phyloP scores from a whole-genome alignment of 2,888 invertebrate genomes.

The Desoria tigrina region DNA sequence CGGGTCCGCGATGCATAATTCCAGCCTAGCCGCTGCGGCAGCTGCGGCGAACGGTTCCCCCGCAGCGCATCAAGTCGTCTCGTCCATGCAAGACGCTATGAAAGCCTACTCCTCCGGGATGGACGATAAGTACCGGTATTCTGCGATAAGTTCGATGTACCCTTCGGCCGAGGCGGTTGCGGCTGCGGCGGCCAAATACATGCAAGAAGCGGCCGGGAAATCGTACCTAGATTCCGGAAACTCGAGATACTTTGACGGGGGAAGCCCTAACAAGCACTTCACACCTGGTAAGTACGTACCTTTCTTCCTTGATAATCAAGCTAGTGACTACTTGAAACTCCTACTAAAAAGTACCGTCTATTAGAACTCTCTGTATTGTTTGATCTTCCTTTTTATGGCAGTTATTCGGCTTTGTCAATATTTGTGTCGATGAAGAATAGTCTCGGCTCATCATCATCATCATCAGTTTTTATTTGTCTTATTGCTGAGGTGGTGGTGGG shows the following conservation, averaged over 20 bases:
- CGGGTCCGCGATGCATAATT: constrained; percentile 51
- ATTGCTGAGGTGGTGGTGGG: background rate
- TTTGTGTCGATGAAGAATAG: constrained; percentile 10
- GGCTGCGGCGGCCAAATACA: constrained; percentile 50
- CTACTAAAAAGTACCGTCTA: background rate
- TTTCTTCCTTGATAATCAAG: constrained; percentile 13
- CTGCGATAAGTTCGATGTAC: constrained; percentile 51
- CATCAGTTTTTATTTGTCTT: constrained; percentile 12
- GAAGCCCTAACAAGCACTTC: constrained; percentile 53
- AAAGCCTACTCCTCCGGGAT: constrained; percentile 53
- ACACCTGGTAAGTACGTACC: constrained; percentile 53
- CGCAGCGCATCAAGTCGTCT: constrained; percentile 50
- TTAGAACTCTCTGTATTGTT: background rate
- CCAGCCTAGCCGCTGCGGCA: constrained; percentile 52
- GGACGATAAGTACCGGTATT: constrained; percentile 54
- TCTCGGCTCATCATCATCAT: constrained; percentile 12
- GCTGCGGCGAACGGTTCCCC: constrained; percentile 51
- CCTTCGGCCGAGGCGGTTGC: constrained; percentile 50
- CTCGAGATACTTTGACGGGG: constrained; percentile 52
- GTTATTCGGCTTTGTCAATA: constrained; percentile 10
- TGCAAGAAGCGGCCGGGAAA: constrained; percentile 50
- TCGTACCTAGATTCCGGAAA: constrained; percentile 52
- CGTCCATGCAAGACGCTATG: constrained; percentile 54
- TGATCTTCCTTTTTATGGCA: constrained; percentile 6
- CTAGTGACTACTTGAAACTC: background rate